These are phyloP conservation scores for Drosophila ustulata DNA, from an alignment of 2,888 invertebrate genomes.

Conservation along the genomic window DNA sequence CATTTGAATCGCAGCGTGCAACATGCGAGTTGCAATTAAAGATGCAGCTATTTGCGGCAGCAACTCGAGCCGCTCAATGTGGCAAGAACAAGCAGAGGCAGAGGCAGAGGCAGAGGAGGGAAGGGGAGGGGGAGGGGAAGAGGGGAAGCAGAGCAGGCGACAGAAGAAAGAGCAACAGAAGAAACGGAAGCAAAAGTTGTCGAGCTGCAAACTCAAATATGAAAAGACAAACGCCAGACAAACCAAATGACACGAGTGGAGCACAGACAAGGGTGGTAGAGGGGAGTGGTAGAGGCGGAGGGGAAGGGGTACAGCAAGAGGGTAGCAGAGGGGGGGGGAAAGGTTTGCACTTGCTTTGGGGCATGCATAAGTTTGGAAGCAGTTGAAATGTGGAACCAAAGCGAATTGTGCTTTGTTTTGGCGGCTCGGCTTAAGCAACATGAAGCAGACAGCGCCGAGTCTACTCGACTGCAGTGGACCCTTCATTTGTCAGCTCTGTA, in stretches of 20 bases:
- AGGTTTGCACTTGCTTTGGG: slow-evolving; percentile 12
- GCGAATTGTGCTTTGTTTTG: slow-evolving; percentile 72
- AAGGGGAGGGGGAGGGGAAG: background rate
- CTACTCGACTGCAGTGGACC: background rate
- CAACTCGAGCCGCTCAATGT: background rate
- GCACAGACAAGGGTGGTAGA: background rate
- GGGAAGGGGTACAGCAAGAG: background rate
- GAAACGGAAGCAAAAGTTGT: slow-evolving; percentile 1
- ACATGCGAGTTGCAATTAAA: slow-evolving; percentile 57
- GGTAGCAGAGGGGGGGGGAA: background rate
- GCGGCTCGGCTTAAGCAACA: slow-evolving; percentile 67
- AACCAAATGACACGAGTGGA: slow-evolving; percentile 8
- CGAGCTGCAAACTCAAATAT: slow-evolving; percentile 39
- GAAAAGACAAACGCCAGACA: slow-evolving; percentile 44
- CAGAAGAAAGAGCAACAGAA: background rate
- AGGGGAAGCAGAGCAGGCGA: background rate
- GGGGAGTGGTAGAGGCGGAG: background rate
- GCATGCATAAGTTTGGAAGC: slow-evolving; percentile 71
- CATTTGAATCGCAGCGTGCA: slow-evolving; percentile 13
- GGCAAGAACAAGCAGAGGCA: slow-evolving; percentile 26
- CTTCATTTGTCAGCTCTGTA: background rate
- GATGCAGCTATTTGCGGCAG: slow-evolving; percentile 37
- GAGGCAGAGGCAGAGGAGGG: slow-evolving; percentile 12
- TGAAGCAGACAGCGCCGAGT: slow-evolving; percentile 4
- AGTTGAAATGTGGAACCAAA: slow-evolving; percentile 73